A percentile compares a stretch with the other conserved stretches of the same genome.
These are phyloP conservation scores for Netelia fuscicornis DNA, from an alignment of 2,888 invertebrate genomes.

Conservation along the genomic window DNA sequence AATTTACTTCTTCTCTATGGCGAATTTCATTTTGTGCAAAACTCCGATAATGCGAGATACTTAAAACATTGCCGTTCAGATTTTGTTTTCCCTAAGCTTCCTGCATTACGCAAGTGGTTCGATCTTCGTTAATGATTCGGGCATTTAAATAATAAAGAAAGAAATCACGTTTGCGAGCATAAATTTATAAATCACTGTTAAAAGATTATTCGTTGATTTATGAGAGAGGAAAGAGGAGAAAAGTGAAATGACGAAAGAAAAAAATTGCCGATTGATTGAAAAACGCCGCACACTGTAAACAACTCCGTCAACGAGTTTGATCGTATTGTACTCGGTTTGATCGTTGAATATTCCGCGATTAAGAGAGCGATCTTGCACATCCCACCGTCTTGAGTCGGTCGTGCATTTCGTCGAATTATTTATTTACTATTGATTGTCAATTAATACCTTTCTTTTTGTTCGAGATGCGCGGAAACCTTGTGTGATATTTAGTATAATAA, in stretches of 20 bases:
- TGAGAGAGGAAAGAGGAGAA: constrained; percentile 10
- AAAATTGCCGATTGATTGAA: constrained; percentile 16
- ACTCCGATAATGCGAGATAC: constrained; percentile 39
- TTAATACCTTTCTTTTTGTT: constrained; percentile 50
- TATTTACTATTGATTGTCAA: constrained; percentile 60
- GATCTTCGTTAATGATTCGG: neutral
- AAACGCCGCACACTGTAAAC: constrained; percentile 13
- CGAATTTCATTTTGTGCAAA: neutral
- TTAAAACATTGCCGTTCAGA: constrained; percentile 34
- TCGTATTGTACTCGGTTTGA: constrained; percentile 21
- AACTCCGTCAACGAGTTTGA: constrained; percentile 16
- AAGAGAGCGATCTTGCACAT: constrained; percentile 35
- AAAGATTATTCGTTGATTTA: constrained; percentile 45
- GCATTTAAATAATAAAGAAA: neutral
- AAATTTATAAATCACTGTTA: constrained; percentile 51
- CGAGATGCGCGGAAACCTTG: constrained; percentile 71
- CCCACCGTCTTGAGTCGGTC: constrained; percentile 51
- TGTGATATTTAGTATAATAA: constrained; percentile 80
- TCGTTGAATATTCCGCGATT: constrained; percentile 46
- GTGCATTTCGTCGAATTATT: constrained; percentile 62
- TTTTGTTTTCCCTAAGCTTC: constrained; percentile 13
- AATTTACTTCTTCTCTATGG: constrained; percentile 17
- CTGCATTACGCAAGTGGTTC: neutral
- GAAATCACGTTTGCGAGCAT: constrained; percentile 13
- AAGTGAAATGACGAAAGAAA: constrained; percentile 5